Evolutionary conservation across 2,888 invertebrate species (phyloP).

Genomic region (Ophonus ardosiacus): DNA sequence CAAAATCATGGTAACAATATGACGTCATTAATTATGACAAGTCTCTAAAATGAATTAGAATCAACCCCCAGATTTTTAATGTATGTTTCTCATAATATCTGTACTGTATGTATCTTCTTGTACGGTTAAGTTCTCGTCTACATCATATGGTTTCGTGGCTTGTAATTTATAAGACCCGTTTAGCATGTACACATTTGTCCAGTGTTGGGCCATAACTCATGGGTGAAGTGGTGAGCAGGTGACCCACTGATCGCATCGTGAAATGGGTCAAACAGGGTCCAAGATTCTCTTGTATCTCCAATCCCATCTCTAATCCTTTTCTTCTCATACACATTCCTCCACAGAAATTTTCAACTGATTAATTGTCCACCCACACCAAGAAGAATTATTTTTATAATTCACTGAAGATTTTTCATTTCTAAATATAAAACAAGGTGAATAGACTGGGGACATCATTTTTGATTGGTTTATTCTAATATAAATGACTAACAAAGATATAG

Average conservation of each 20-base stretch:
- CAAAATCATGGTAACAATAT: too few relatives aligned
- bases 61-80: not conserved
- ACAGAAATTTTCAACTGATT: conserved; percentile 41
- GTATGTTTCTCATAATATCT: not conserved
- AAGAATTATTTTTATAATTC: conserved; percentile 1
- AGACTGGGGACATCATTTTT: not conserved
- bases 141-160: conserved; percentile 42
- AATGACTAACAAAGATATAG: too few relatives aligned
- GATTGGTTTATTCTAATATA: too few relatives aligned
- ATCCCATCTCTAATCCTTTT: conserved; percentile 21
- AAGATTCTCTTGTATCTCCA: conserved; percentile 1
- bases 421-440: not conserved
- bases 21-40: too few relatives aligned
- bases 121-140: not conserved
- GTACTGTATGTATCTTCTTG: not conserved
- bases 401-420: not conserved
- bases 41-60: too few relatives aligned
- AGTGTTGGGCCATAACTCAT: conserved; percentile 72
- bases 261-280: conserved; percentile 58
- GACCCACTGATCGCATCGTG: conserved; percentile 65
- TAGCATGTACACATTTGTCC: conserved; percentile 74
- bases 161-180: conserved; percentile 73
- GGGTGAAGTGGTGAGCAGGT: conserved; percentile 71
- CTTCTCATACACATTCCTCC: not conserved
- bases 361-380: not conserved